phyloP scores from a whole-genome alignment of 2,888 invertebrate species.

The Lithophane leautieri region DNA sequence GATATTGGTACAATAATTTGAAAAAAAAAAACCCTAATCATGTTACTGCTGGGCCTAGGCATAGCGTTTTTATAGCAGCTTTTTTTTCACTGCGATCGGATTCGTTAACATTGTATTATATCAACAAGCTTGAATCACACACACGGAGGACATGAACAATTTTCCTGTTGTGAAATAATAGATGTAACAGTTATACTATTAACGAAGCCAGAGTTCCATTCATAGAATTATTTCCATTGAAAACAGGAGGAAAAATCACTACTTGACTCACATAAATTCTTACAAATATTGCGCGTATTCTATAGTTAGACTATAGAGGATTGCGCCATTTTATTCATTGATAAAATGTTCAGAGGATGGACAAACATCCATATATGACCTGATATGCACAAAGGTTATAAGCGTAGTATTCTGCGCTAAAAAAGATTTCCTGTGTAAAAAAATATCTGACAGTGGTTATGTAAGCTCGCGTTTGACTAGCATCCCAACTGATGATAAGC shows the following conservation, averaged over 20 bases:
- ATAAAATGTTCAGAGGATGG: too few relatives aligned
- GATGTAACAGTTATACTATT: neutral
- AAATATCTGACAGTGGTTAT: neutral
- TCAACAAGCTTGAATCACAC: slow-evolving; percentile 2
- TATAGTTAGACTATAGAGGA: slow-evolving; percentile 24
- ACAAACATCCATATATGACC: too few relatives aligned
- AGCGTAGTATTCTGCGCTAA: neutral
- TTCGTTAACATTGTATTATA: neutral
- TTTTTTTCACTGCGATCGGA: neutral
- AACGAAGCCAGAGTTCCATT: slow-evolving; percentile 5
- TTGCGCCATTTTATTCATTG: slow-evolving; percentile 34
- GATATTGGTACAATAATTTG: neutral
- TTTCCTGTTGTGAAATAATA: slow-evolving; percentile 37
- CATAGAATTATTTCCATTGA: slow-evolving; percentile 26
- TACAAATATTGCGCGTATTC: slow-evolving; percentile 11
- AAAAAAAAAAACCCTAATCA: neutral
- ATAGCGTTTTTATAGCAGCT: neutral
- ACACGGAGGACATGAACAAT: neutral
- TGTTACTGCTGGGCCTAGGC: neutral
- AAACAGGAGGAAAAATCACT: slow-evolving; percentile 27
- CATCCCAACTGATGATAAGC: neutral
- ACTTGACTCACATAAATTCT: slow-evolving; percentile 12
- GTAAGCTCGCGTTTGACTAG: neutral
- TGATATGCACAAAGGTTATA: neutral
- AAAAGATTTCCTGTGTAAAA: neutral